phyloP scores from a whole-genome alignment of 2,113 vertebrate genomes.

The Hyaena hyaena region DNA sequence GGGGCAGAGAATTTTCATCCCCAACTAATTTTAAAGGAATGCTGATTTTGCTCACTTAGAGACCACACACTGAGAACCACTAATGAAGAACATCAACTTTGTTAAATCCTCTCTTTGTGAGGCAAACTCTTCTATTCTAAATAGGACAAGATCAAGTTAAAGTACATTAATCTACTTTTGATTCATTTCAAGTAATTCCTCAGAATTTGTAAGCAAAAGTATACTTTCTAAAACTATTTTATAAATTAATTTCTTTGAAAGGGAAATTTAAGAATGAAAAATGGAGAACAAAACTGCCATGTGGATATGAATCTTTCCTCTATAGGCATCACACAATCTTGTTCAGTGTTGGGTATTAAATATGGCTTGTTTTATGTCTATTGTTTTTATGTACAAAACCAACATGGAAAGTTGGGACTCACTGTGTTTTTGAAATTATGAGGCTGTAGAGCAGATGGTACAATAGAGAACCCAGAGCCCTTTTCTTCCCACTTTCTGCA shows the following conservation, averaged over 20 bases:
- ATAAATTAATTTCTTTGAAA: not conserved
- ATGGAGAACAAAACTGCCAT: not conserved
- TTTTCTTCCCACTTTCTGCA: constrained; percentile 43
- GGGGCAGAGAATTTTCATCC: not conserved
- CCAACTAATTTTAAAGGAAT: not conserved
- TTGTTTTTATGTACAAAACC: constrained; percentile 42
- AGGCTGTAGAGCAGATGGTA: not conserved
- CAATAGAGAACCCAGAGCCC: not conserved
- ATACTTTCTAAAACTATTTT: not conserved
- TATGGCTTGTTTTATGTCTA: not conserved
- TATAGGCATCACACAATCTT: not conserved
- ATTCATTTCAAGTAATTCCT: constrained; percentile 34
- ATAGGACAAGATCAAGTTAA: not conserved
- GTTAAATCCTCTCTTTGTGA: not conserved
- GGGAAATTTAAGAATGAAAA: not conserved
- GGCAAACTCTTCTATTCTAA: not conserved
- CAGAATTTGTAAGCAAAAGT: not conserved
- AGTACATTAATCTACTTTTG: not conserved
- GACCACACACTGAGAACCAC: not conserved
- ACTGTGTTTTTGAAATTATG: not conserved
- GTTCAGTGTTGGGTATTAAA: not conserved
- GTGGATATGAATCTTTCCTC: not conserved
- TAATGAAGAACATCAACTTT: not conserved
- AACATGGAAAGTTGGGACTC: not conserved
- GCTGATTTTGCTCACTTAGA: not conserved